Percentiles rank a stretch among this genome's conserved stretches.
phyloP scores from a whole-genome alignment of 1,140 invertebrate genomes.

The Portunus trituberculatus region DNA sequence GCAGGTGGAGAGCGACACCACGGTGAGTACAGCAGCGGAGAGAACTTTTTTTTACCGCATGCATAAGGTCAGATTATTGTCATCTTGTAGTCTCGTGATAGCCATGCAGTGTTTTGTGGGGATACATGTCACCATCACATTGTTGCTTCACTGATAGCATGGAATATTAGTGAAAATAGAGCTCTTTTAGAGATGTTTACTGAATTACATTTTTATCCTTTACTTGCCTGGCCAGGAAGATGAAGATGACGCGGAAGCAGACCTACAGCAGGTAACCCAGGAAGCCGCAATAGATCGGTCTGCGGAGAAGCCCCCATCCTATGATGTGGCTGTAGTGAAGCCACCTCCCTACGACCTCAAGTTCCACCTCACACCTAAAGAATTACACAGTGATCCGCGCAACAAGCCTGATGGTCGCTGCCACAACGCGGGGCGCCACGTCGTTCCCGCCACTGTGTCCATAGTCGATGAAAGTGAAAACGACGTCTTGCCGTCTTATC shows the following conservation, averaged over 20 bases:
- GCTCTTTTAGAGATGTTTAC: too few species aligned
- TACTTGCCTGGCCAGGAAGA: not conserved
- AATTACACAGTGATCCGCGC: not conserved
- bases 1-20: not conserved
- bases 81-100: too few species aligned
- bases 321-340: slow-evolving; percentile 58
- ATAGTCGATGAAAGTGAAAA: slow-evolving; percentile 34
- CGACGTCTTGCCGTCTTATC: slow-evolving; percentile 61
- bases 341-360: slow-evolving; percentile 65
- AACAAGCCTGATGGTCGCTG: not conserved
- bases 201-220: not conserved
- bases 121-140: not conserved
- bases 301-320: slow-evolving; percentile 57
- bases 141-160: not conserved
- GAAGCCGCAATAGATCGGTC: not conserved
- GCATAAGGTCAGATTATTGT: too few species aligned
- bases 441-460: not conserved
- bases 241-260: not conserved
- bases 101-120: too few species aligned
- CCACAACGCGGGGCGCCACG: not conserved
- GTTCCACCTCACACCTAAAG: slow-evolving; percentile 12
- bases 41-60: not conserved
- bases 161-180: too few species aligned
- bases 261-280: not conserved
- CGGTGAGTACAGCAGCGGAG: slow-evolving; percentile 44